Evolutionary conservation across 1,140 invertebrate genomes (phyloP), one percentile per base, ranked within the genome.

Genomic region (Bombus waltoni): DNA sequence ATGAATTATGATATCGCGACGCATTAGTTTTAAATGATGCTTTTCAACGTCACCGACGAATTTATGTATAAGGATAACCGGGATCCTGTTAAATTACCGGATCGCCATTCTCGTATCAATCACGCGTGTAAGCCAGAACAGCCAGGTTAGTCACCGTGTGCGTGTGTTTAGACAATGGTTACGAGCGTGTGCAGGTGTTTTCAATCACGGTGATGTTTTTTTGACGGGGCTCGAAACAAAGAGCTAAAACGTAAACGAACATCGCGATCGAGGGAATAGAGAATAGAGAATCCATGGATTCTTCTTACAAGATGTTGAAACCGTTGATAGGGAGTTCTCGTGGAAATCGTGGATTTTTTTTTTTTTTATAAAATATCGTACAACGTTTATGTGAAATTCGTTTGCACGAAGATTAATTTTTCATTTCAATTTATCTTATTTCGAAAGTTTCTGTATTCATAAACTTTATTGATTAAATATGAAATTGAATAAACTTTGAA

Each of bases 11-110:
- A 73, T 72, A 85, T 73, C 68, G 83, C 68, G 76, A 72, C 68
- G 77, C 83, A 85, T 85, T 85, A 85, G 76, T 80, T 85, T 85
- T 85, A 85, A 85, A 85, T 44, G 83, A 85, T 80, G 83, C 76
- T 80, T 72, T 80, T 80, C 83, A 85, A 44, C 83, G 83, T 85
- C 83, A 70, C 78, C 76, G 42, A 53, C 77, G 83, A 73, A 85
- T 85, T 85, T 85, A 80, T 85, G 83, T 73, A 80, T 85, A 80
- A 80, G 82, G 83, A 85, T 85, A 73, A 85, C 83, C 76, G 9
- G 42, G 68, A 80, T 65, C 53, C n/a, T 44, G 76, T 40, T 80
- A 32, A 85, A 72, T 85, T 80, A 85, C 76, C 53, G 68, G 76
- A 80, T 44, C 42, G 38, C 15, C 32, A 65, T 59, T 70, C 22